Evolutionary conservation across 2,113 vertebrate genomes (phyloP).

Genomic region (Tupaia chinensis): DNA sequence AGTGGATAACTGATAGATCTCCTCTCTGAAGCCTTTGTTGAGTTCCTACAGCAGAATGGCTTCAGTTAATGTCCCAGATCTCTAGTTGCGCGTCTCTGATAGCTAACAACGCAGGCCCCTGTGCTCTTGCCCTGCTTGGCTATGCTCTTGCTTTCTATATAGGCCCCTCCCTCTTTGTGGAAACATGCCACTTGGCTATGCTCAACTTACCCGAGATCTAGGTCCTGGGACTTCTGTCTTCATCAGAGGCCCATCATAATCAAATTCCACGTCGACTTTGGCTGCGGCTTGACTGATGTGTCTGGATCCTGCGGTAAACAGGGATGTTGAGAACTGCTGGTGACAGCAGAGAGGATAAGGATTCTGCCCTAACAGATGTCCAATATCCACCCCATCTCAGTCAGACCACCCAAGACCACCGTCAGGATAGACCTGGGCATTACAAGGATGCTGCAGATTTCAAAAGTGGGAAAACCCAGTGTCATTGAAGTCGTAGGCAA

Average conservation of each 20-base stretch:
- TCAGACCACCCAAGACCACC: background rate
- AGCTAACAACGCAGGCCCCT: background rate
- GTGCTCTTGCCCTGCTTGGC: background rate
- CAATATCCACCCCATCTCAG: background rate
- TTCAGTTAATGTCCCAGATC: background rate
- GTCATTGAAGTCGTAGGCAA: background rate
- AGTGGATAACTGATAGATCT: background rate
- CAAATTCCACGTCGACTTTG: constrained; percentile 94
- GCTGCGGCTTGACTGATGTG: constrained; percentile 94
- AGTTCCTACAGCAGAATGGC: background rate
- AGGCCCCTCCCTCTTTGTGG: background rate
- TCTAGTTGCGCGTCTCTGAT: background rate
- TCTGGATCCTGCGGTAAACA: constrained; percentile 88
- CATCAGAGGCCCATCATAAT: constrained; percentile 97
- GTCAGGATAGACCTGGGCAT: background rate
- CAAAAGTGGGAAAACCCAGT: background rate
- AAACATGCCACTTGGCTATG: background rate
- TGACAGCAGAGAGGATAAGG: background rate
- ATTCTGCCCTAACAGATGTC: background rate
- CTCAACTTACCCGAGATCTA: constrained; percentile 90
- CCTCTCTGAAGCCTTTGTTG: background rate
- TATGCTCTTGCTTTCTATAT: background rate
- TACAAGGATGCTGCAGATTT: background rate
- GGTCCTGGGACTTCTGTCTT: constrained; percentile 97
- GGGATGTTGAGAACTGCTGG: constrained; percentile 35